Conservation (phyloP, 1,140 invertebrate species). For the Bilobella aurantiaca region DNA sequence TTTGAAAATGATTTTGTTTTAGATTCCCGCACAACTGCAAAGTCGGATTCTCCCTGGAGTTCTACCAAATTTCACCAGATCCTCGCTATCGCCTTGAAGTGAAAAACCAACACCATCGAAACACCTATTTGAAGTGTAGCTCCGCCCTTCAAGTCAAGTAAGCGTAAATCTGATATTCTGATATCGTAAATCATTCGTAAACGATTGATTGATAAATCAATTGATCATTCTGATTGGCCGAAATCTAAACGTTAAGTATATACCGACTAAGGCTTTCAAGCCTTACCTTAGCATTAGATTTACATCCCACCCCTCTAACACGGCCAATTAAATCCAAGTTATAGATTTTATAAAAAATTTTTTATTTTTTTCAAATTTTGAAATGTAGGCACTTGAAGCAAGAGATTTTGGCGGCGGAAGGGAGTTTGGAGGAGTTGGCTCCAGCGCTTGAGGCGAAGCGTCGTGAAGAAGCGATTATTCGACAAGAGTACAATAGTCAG, state of each 20-base stretch:
- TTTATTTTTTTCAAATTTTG: neutral
- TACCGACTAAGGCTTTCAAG: too few species aligned
- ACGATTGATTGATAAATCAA: too few species aligned
- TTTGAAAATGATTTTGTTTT: constrained; percentile 4
- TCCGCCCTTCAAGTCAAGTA: neutral
- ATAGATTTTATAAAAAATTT: neutral
- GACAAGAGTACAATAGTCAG: neutral
- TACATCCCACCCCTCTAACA: too few species aligned
- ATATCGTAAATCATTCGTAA: too few species aligned
- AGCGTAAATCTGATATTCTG: neutral
- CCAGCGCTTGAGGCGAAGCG: neutral
- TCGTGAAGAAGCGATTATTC: neutral
- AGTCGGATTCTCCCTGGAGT: constrained; percentile 17
- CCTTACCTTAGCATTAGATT: too few species aligned
- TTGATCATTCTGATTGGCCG: neutral
- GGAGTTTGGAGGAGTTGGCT: neutral
- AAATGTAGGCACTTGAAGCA: neutral
- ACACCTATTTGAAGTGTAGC: neutral
- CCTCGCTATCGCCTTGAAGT: constrained; percentile 8
- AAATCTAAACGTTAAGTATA: too few species aligned
- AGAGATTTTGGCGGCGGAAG: neutral
- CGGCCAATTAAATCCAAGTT: too few species aligned
- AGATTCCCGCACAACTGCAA: constrained; percentile 11
- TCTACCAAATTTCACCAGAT: constrained; percentile 24
- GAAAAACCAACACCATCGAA: neutral